Base-by-base conservation (phyloP, 2,113 vertebrate genomes). In the Oryzias celebensis region DNA sequence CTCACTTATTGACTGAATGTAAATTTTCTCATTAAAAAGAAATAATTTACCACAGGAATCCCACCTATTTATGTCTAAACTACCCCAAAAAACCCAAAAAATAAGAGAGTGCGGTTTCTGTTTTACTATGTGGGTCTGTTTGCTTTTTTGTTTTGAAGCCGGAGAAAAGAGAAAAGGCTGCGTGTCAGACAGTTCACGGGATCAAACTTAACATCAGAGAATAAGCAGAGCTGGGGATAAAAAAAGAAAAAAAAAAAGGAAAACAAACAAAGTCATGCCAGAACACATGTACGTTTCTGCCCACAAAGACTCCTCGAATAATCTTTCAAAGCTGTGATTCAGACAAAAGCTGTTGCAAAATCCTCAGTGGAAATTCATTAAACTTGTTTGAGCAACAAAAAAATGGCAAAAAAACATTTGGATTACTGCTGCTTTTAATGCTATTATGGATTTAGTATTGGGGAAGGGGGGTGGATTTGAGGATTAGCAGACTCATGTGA, bases 71-170 rank as follows among this genome's bases (percentile, higher is more conserved):
- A 8, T 10, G 20, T 43, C 58, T 26, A 62, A 68, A 43, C 44
- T 55, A 52, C 63, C 28, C 67, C 71, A 63, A 75, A 36, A 77
- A 48, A 58, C 51, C 14, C 36, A n/a, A n/a, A n/a, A n/a, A 84
- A 84, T 72, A 75, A 71, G 44, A 77, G 22, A 74, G 62, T 14
- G 22, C 58, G 60, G 73, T 51, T 64, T 59, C 63, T 80, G 75
- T 83, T 88, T 83, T 66, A 59, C 84, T 80, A 58, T 53, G 57
- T 14, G 42, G 50, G 47, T 31, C 6, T 65, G 64, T 81, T 81
- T 86, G 67, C 75, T 81, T 85, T 20, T 80, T 59, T 58, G 62
- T 81, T 77, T 67, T 60, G 31, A 70, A 75, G 54, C 65, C 60
- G 65, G 42, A 77, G 68, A 76, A 69, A 54, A 65, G 51, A 81